Conservation (phyloP, 2,888 invertebrate genomes). For the Aricia artaxerxes region DNA sequence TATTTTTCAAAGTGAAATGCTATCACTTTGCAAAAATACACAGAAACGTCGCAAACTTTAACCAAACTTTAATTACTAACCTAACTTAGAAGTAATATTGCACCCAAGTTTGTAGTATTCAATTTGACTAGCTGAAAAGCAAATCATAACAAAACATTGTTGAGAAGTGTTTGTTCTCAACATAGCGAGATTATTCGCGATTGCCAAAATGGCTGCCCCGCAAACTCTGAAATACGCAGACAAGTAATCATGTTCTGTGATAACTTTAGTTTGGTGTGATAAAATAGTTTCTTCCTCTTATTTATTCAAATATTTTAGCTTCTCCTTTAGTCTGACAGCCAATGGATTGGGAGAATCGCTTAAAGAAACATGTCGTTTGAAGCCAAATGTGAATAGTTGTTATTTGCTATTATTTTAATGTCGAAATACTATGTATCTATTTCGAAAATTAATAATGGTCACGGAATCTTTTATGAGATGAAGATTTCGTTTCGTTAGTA, state of each 20-base stretch:
- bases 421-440: too few relatives aligned
- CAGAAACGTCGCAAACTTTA: not conserved
- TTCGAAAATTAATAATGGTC: too few relatives aligned
- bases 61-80: conserved; percentile 20
- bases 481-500: too few relatives aligned
- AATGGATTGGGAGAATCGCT: not conserved
- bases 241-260: conserved; percentile 30
- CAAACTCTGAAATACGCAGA: conserved; percentile 29
- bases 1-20: not conserved
- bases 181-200: conserved; percentile 30
- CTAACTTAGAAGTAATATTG: conserved; percentile 27
- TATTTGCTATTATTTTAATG: too few relatives aligned
- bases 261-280: conserved; percentile 15
- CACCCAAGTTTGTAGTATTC: conserved; percentile 28
- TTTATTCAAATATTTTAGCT: not conserved
- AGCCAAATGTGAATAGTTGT: too few relatives aligned
- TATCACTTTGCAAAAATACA: not conserved
- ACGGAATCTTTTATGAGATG: too few relatives aligned
- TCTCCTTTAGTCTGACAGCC: not conserved
- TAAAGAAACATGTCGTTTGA: not conserved
- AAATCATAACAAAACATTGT: conserved; percentile 32
- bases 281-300: conserved; percentile 4
- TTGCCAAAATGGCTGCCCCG: conserved; percentile 30
- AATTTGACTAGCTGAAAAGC: conserved; percentile 31
- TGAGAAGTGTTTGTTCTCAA: conserved; percentile 29